Percentiles rank a stretch among this genome's conserved stretches.
Conservation (phyloP, 2,113 vertebrate species). For the Ellobius talpinus region DNA sequence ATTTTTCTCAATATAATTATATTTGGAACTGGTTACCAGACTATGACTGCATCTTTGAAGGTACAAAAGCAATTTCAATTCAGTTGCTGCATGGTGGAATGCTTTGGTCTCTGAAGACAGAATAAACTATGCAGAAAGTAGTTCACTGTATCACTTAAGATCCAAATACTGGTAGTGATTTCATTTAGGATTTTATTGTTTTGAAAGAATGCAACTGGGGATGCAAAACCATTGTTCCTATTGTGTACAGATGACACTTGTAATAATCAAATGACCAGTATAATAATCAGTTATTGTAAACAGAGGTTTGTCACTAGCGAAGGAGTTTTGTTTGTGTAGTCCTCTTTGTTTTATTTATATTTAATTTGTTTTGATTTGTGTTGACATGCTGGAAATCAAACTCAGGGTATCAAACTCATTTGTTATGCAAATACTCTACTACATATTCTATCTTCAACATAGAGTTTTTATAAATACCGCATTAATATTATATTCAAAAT, state of each 20-base stretch:
- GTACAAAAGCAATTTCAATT: constrained; percentile 4
- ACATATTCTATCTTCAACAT: not conserved
- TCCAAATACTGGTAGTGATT: not conserved
- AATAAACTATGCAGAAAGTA: not conserved
- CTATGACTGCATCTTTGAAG: constrained; percentile 8
- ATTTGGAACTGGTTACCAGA: constrained; percentile 36
- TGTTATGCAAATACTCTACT: not conserved
- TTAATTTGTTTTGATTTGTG: not conserved
- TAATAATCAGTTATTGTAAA: not conserved
- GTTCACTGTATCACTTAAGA: not conserved
- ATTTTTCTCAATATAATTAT: constrained; percentile 48
- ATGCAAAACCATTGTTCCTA: not conserved
- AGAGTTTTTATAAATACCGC: not conserved
- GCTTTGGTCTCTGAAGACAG: not conserved
- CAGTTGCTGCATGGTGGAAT: not conserved
- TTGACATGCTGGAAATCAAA: not conserved
- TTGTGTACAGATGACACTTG: not conserved
- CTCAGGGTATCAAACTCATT: not conserved
- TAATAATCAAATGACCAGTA: not conserved
- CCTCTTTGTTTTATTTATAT: no score
- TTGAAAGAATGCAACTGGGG: not conserved
- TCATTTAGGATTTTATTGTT: constrained; percentile 16
- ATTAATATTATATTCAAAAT: not conserved
- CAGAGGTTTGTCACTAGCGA: not conserved
- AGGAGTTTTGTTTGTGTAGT: not conserved